Evolutionary conservation across 1,140 invertebrate species (phyloP).

Genomic region (Leptonema lineaticorne): DNA sequence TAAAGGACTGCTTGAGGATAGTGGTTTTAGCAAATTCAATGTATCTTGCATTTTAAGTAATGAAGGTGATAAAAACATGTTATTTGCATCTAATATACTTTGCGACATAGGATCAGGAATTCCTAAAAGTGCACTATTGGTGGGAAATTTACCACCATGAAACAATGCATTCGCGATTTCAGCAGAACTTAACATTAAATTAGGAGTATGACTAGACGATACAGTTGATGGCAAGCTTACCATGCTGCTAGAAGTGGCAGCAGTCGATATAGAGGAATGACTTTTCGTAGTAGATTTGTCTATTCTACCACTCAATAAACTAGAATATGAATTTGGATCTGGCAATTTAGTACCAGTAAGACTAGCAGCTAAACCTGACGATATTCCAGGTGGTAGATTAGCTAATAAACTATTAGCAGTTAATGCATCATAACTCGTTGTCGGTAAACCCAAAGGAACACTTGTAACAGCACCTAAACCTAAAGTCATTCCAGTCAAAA

Average conservation of each 20-base stretch:
- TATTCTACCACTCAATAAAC: constrained; percentile 48
- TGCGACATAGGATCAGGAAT: constrained; percentile 69
- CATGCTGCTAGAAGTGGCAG: constrained; percentile 29
- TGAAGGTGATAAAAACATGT: constrained; percentile 64
- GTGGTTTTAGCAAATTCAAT: constrained; percentile 49
- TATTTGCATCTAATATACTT: constrained; percentile 67
- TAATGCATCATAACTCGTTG: constrained; percentile 48
- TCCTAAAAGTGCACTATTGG: constrained; percentile 56
- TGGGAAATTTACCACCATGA: constrained; percentile 61
- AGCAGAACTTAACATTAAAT: constrained; percentile 60
- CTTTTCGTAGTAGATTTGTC: constrained; percentile 46
- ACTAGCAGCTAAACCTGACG: constrained; percentile 50
- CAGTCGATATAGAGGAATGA: constrained; percentile 37
- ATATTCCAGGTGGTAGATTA: constrained; percentile 50
- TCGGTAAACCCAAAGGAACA: constrained; percentile 49
- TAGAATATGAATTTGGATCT: constrained; percentile 51
- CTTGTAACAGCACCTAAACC: constrained; percentile 49
- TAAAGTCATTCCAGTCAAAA: constrained; percentile 56
- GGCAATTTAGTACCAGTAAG: constrained; percentile 50
- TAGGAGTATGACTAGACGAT: constrained; percentile 56
- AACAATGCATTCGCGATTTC: constrained; percentile 64
- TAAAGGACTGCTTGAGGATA: constrained; percentile 52
- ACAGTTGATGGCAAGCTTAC: constrained; percentile 46
- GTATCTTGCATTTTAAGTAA: constrained; percentile 57
- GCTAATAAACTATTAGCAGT: constrained; percentile 52